phyloP scores from a whole-genome alignment of 64 coral and sea anemone genomes.

The Montipora capricornis region DNA sequence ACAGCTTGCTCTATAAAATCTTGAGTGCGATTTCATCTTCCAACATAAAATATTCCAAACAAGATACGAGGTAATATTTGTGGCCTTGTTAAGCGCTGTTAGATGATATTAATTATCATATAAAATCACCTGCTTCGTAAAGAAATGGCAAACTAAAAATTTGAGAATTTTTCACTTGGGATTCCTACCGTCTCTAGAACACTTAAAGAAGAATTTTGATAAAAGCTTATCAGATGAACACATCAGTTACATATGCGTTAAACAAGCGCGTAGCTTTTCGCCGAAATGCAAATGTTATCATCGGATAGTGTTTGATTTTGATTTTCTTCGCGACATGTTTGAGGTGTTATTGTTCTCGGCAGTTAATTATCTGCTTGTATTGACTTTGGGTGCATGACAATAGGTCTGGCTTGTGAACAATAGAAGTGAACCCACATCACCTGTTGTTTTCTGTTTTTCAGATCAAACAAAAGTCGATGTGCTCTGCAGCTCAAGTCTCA shows the following conservation, averaged over 20 bases:
- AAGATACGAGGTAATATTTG: not conserved
- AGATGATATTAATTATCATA: conserved; percentile 15
- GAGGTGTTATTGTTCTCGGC: conserved; percentile 37
- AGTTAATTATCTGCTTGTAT: conserved; percentile 54
- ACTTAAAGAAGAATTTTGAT: not conserved
- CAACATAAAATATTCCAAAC: conserved; percentile 4
- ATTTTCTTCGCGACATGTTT: conserved; percentile 39
- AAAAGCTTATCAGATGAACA: not conserved
- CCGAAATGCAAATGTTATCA: conserved; percentile 51
- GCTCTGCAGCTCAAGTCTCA: conserved; percentile 6
- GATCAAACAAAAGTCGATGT: conserved; percentile 31
- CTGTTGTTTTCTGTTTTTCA: conserved; percentile 55
- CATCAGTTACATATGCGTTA: not conserved
- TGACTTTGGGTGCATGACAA: conserved; percentile 41
- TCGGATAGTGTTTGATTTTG: conserved; percentile 27
- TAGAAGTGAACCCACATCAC: conserved; percentile 17
- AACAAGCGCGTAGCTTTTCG: not conserved
- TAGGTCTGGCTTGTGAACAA: conserved; percentile 16
- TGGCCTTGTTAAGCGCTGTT: conserved; percentile 26
- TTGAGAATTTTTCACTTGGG: not conserved
- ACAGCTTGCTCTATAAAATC: not conserved
- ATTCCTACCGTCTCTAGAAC: not conserved
- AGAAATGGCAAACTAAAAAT: no score
- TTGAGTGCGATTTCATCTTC: not conserved
- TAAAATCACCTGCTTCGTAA: conserved; percentile 5